A percentile compares a stretch with the other conserved stretches of the same genome.
phyloP scores from a whole-genome alignment of 2,888 invertebrate species.

The Acanthoscelides obtectus region DNA sequence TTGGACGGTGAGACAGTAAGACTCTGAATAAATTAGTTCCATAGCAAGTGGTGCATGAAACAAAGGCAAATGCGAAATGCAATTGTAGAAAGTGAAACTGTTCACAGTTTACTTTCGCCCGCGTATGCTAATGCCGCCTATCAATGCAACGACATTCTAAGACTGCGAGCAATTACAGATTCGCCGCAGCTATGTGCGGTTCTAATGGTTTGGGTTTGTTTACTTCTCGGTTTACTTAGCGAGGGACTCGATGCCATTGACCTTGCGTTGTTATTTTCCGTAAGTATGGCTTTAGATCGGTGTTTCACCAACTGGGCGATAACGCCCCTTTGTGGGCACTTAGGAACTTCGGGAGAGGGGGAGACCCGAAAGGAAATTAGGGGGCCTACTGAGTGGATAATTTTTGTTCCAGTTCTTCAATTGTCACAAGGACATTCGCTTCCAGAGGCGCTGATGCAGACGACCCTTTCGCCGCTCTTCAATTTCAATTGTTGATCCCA shows the following conservation, averaged over 20 bases:
- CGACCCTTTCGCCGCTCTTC: too few relatives aligned
- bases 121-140: background rate
- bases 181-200: background rate
- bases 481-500: too few relatives aligned
- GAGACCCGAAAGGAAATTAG: too few relatives aligned
- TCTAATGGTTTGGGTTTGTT: too few relatives aligned
- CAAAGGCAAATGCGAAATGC: background rate
- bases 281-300: too few relatives aligned
- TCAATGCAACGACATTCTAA: background rate
- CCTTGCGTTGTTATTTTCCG: background rate
- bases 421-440: too few relatives aligned
- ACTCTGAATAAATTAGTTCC: background rate
- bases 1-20: background rate
- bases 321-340: too few relatives aligned
- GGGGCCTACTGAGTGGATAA: too few relatives aligned
- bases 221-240: background rate
- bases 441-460: too few relatives aligned
- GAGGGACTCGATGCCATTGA: background rate
- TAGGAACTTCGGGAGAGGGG: too few relatives aligned
- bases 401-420: too few relatives aligned
- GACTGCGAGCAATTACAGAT: background rate
- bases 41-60: background rate
- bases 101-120: background rate
- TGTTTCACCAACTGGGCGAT: too few relatives aligned
- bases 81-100: background rate